Evolutionary conservation across 2,113 vertebrate species (phyloP).

Genomic region (Mellivora capensis): DNA sequence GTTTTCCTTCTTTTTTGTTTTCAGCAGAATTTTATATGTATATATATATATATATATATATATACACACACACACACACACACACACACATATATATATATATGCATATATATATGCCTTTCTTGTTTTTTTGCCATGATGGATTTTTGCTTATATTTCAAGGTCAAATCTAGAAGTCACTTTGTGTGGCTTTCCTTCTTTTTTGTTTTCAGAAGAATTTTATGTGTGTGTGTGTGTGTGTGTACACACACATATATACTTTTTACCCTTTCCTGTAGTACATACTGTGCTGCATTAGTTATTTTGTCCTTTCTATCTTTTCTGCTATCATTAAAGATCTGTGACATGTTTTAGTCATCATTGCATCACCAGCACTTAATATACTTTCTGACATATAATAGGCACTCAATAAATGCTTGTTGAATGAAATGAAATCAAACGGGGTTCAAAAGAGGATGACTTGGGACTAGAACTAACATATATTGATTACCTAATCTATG

Average conservation of each 20-base stretch:
- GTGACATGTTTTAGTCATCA: background rate
- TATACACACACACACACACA: too few species aligned
- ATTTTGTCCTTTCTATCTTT: background rate
- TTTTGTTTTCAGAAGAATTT: background rate
- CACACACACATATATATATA: too few species aligned
- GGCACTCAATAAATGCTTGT: background rate
- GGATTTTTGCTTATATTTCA: background rate
- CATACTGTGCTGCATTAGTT: background rate
- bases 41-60: too few species aligned
- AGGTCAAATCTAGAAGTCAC: background rate
- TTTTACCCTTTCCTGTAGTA: background rate
- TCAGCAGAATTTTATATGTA: background rate
- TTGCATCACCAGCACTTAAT: background rate
- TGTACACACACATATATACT: background rate
- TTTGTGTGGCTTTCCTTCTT: background rate
- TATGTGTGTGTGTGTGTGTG: too few species aligned
- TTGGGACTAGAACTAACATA: background rate
- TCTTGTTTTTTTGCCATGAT: background rate
- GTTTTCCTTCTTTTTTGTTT: background rate
- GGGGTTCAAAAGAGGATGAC: background rate
- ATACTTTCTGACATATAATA: background rate
- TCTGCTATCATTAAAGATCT: background rate
- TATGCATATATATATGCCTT: background rate
- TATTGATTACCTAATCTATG: background rate
- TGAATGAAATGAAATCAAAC: background rate